Percentiles rank a stretch among this genome's conserved stretches.
Conservation (phyloP, 2,888 invertebrate genomes). For the Keiferia lycopersicella region DNA sequence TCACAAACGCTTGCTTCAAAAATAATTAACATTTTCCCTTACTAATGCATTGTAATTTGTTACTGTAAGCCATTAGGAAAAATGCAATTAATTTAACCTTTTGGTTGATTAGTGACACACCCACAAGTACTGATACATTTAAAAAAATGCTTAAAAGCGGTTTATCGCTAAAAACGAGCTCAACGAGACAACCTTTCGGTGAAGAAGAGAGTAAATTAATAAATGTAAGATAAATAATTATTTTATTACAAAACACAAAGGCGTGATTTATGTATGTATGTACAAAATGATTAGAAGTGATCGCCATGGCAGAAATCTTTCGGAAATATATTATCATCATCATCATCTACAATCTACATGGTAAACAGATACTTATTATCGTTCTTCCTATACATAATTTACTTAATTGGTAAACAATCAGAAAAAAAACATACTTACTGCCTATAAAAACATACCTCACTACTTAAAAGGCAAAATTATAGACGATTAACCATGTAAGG, state of each 20-base stretch:
- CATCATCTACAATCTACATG: not conserved
- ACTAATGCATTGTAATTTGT: conserved; percentile 3
- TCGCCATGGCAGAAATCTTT: too few species aligned
- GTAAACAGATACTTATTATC: too few species aligned
- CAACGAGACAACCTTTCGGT: too few species aligned
- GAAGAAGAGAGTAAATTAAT: too few species aligned
- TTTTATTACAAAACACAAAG: too few species aligned
- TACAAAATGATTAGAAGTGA: too few species aligned
- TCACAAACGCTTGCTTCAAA: not conserved
- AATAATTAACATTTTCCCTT: conserved; percentile 4
- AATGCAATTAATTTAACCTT: conserved; percentile 1
- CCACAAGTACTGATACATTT: not conserved
- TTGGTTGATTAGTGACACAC: conserved; percentile 3
- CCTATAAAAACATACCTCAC: not conserved
- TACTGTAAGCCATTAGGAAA: not conserved
- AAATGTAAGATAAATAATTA: too few species aligned
- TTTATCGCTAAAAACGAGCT: too few species aligned
- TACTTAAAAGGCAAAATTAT: not conserved
- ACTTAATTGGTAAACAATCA: not conserved
- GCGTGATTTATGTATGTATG: too few species aligned
- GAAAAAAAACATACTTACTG: not conserved
- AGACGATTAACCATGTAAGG: not conserved
- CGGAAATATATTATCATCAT: not conserved
- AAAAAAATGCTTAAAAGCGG: too few species aligned
- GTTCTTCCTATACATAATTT: too few species aligned